A percentile compares a stretch with the other conserved stretches of the same genome.
Conservation (phyloP, 2,113 vertebrate genomes). For the Dipodomys merriami region DNA sequence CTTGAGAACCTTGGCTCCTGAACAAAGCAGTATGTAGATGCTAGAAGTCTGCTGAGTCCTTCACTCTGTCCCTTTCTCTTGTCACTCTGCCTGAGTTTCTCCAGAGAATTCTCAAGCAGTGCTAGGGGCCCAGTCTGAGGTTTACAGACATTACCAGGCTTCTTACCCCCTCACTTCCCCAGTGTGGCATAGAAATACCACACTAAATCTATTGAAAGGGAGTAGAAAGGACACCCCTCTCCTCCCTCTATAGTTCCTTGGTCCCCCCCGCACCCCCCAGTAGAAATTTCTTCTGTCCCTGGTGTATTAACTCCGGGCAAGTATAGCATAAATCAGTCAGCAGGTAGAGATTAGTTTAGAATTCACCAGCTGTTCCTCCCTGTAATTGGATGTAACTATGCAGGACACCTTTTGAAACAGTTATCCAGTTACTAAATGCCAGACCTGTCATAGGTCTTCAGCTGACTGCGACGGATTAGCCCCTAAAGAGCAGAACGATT, state of each 20-base stretch:
- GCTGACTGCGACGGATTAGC: slow-evolving; percentile 81
- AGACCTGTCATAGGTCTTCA: slow-evolving; percentile 82
- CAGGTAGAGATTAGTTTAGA: slow-evolving; percentile 84
- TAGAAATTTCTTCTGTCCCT: slow-evolving; percentile 78
- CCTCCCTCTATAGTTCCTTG: background rate
- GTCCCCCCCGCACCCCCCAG: slow-evolving; percentile 36
- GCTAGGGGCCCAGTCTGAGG: background rate
- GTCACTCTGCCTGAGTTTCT: slow-evolving; percentile 19
- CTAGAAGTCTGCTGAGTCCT: background rate
- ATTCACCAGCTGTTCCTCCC: slow-evolving; percentile 83
- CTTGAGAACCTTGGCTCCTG: slow-evolving; percentile 25
- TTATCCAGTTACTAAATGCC: slow-evolving; percentile 84
- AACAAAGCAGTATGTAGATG: background rate
- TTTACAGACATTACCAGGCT: background rate
- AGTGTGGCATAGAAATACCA: slow-evolving; percentile 30
- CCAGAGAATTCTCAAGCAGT: background rate
- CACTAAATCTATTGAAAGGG: slow-evolving; percentile 60
- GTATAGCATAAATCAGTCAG: slow-evolving; percentile 81
- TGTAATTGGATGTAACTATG: slow-evolving; percentile 84
- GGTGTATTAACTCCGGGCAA: slow-evolving; percentile 77
- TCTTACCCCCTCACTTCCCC: background rate
- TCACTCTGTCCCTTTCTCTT: background rate
- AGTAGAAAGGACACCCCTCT: slow-evolving; percentile 67
- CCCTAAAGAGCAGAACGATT: slow-evolving; percentile 78
- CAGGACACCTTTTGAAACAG: slow-evolving; percentile 84